Percentiles rank a stretch among this genome's conserved stretches.
These are phyloP conservation scores for Caenorhabditis tropicalis DNA, from an alignment of 1,140 invertebrate genomes.

Conservation along the genomic window DNA sequence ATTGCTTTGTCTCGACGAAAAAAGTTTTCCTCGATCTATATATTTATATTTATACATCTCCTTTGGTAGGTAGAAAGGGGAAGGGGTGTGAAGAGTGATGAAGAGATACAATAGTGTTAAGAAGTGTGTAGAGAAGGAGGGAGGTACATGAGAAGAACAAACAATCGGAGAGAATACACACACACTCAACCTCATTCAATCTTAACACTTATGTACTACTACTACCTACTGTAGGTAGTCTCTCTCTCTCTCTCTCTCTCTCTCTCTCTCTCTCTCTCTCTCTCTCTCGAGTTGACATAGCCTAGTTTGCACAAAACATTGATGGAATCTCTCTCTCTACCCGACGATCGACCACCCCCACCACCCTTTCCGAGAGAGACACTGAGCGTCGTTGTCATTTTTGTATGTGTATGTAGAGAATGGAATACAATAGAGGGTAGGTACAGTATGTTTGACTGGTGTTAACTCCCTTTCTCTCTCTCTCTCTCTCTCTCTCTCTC, in stretches of 20 bases:
- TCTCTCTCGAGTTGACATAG: conserved; percentile 23
- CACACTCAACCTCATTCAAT: conserved; percentile 24
- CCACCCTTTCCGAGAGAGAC: too few relatives aligned
- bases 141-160: not conserved
- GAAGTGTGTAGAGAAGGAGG: not conserved
- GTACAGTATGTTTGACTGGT: not conserved
- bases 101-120: conserved; percentile 33
- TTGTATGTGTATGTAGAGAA: not conserved
- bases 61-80: too few relatives aligned
- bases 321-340: not conserved
- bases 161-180: not conserved
- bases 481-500: too few relatives aligned
- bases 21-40: too few relatives aligned
- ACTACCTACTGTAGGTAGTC: not conserved
- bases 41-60: too few relatives aligned
- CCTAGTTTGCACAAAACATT: conserved; percentile 33
- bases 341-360: too few relatives aligned
- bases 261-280: too few relatives aligned
- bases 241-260: too few relatives aligned
- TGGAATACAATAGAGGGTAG: not conserved
- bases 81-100: conserved; percentile 1
- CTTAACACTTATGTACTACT: conserved; percentile 33
- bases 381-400: not conserved
- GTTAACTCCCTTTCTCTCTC: not conserved
- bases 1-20: too few relatives aligned